Evolutionary conservation across 92 coral and sea anemone genomes (phyloP).

Genomic region (Galaxea fascicularis): DNA sequence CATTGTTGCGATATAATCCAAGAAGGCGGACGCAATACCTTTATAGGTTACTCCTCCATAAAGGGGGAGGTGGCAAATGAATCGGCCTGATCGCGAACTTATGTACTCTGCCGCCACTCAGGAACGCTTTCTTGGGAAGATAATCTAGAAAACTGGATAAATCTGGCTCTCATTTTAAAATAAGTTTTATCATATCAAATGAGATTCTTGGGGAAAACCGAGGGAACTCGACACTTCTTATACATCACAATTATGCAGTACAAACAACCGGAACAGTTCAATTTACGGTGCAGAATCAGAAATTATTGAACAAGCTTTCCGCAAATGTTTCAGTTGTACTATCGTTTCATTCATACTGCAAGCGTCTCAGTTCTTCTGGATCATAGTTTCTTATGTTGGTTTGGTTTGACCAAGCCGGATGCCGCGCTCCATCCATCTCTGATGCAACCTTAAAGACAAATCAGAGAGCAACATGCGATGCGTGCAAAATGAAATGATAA

Average conservation of each 20-base stretch:
- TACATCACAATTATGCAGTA: neutral
- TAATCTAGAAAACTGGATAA: neutral
- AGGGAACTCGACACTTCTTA: neutral
- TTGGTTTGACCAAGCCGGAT: slow-evolving; percentile 73
- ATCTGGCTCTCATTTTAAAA: neutral
- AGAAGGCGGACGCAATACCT: too few species aligned
- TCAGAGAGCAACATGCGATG: neutral
- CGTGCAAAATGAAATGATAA: neutral
- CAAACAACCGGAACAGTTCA: neutral
- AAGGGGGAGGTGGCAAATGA: too few species aligned
- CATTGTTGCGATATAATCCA: too few species aligned
- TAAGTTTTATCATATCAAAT: too few species aligned
- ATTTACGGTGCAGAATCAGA: neutral
- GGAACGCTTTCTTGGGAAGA: neutral
- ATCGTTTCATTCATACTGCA: slow-evolving; percentile 32
- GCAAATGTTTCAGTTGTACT: neutral
- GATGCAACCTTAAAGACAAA: slow-evolving; percentile 63
- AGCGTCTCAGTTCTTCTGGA: slow-evolving; percentile 50
- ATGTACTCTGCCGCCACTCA: too few species aligned
- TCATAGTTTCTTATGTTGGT: slow-evolving; percentile 70
- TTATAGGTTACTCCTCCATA: too few species aligned
- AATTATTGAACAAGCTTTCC: neutral
- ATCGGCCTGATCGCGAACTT: too few species aligned
- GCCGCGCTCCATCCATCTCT: slow-evolving; percentile 74
- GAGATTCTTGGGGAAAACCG: neutral